phyloP scores from a whole-genome alignment of 2,797 vertebrate genomes.

The Syngnathus rostellatus region DNA sequence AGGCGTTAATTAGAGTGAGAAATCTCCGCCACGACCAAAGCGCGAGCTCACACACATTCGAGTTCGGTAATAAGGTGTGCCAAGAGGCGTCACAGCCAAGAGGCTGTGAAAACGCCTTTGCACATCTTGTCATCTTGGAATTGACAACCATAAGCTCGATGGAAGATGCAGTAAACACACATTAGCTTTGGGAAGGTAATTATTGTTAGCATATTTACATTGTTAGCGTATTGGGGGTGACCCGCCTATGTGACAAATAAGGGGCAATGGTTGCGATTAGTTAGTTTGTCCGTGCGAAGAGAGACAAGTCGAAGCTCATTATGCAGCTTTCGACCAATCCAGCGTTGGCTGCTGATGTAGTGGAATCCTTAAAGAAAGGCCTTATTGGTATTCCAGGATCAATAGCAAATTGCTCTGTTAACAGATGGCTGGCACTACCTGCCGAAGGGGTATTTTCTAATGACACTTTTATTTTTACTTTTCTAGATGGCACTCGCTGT shows the following conservation, averaged over 20 bases:
- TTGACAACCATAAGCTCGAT: not conserved
- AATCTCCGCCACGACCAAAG: constrained; percentile 33
- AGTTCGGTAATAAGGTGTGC: constrained; percentile 14
- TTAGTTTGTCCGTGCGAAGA: constrained; percentile 3
- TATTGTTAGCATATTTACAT: too few species aligned
- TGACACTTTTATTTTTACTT: constrained; percentile 1
- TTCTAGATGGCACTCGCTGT: too few species aligned
- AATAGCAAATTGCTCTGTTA: constrained; percentile 37
- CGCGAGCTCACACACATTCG: constrained; percentile 15
- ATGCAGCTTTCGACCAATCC: constrained; percentile 11
- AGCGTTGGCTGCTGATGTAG: constrained; percentile 48
- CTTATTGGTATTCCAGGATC: constrained; percentile 58
- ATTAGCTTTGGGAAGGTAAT: not conserved
- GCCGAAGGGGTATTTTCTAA: constrained; percentile 33
- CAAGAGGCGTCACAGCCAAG: constrained; percentile 26
- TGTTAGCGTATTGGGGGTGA: not conserved
- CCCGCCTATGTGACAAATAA: not conserved
- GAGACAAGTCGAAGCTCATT: constrained; percentile 20
- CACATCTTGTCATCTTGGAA: not conserved
- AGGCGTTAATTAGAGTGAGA: constrained; percentile 31
- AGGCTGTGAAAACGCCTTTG: constrained; percentile 1
- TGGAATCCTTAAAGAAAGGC: constrained; percentile 50
- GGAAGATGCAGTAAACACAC: not conserved
- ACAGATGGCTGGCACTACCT: constrained; percentile 45
- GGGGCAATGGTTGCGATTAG: not conserved